Base-by-base conservation (phyloP, 2,113 vertebrate genomes). In the human region DNA sequence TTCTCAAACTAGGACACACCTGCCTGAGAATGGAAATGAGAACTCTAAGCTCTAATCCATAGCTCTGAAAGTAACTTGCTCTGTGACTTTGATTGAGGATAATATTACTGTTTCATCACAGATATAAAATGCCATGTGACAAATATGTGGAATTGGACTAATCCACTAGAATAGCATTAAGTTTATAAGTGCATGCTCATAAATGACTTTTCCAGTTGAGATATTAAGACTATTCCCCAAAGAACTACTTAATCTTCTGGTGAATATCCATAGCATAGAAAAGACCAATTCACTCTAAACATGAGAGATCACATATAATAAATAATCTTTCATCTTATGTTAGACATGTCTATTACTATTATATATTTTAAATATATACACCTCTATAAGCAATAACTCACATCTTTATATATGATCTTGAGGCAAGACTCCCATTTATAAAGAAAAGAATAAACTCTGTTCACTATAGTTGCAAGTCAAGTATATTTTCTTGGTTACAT, bases 1-100 rank as follows among this genome's bases (percentile, higher is more conserved):
- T 85, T 92, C 59, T 89, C 55, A 93, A 92, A 96, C 43, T n/a
- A 85, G 94, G 83, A 30, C 72, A 64, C 50, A 96, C 5, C 38
- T 91, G 48, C 70, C 57, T 38, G 35, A 95, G 80, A 95, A 94
- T 16, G 48, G 52, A 90, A 73, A 55, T 2, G 18, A 92, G 48
- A 82, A 89, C 22, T 82, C 4, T 7, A 59, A 94, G 35, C 52
- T 70, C 72, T 61, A 81, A 92, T 73, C 80, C 45, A 18, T 2
- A 64, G 84, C 90, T 78, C 85, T 87, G 43, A 82, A 68, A 84
- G 23, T 35, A 70, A 88, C 27, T 83, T 81, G 35, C n/a, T 89
- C n/a, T 52, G 40, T 64, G 57, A 93, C 57, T 30, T 45, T 66
- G 38, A 82, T 9, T 32, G 11, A 90, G 40, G 57, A 95, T 38